A percentile compares a stretch with the other conserved stretches of the same genome.
Evolutionary conservation across 2,113 vertebrate genomes (phyloP).

Genomic region (Podarcis raffonei): DNA sequence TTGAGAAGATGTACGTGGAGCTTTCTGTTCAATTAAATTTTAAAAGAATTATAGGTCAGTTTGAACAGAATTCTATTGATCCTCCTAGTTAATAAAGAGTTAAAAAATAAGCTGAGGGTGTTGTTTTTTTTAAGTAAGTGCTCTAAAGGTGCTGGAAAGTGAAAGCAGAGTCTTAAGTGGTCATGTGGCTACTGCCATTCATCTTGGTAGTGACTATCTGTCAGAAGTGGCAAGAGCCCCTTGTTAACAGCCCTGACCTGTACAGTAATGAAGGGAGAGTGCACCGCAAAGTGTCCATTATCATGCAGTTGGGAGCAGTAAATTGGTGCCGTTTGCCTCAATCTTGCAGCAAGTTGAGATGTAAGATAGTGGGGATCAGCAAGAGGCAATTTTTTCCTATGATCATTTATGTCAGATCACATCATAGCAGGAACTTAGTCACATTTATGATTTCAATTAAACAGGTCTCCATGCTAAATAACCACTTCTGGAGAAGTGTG

Average conservation of each 20-base stretch:
- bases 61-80: conserved; percentile 70
- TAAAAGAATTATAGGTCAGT: conserved; percentile 62
- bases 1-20: conserved; percentile 43
- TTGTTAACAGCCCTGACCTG: conserved; percentile 89
- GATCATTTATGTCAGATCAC: conserved; percentile 86
- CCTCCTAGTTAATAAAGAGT: conserved; percentile 80
- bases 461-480: conserved; percentile 68
- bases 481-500: conserved; percentile 36
- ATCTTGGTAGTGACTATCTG: conserved; percentile 87
- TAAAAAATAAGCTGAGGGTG: conserved; percentile 77
- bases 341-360: conserved; percentile 87
- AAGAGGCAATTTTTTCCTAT: conserved; percentile 90
- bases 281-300: conserved; percentile 87
- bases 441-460: conserved; percentile 82
- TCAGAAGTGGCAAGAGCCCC: conserved; percentile 86
- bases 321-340: conserved; percentile 91
- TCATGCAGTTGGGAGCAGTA: conserved; percentile 87
- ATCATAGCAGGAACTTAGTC: conserved; percentile 84
- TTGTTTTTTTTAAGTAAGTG: conserved; percentile 67
- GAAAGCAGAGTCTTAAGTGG: conserved; percentile 87
- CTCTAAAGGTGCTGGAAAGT: conserved; percentile 80
- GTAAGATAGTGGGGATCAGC: conserved; percentile 85
- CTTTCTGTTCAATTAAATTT: conserved; percentile 47
- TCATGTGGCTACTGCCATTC: conserved; percentile 88
- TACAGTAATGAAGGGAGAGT: conserved; percentile 85